A percentile compares a stretch with the other conserved stretches of the same genome.
Evolutionary conservation across 2,797 vertebrate species (phyloP).

Genomic region (Pangasius sanitwongsei): DNA sequence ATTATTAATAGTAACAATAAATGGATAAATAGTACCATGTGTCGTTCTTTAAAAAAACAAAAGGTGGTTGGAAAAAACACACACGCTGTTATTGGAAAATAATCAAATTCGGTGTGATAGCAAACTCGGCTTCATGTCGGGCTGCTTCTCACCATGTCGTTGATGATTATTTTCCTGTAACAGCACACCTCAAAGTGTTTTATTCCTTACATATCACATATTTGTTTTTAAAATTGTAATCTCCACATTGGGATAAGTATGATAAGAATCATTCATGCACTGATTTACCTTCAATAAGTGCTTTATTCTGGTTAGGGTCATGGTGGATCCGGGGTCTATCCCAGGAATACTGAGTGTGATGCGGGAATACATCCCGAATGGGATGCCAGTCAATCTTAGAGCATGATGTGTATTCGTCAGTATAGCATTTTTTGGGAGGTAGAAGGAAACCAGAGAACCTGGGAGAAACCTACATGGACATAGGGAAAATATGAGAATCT

Average conservation of each 20-base stretch:
- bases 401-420: background rate
- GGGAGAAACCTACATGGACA: background rate
- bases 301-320: background rate
- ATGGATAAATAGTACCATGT: background rate
- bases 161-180: background rate
- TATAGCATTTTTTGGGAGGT: background rate
- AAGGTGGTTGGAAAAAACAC: background rate
- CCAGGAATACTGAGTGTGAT: background rate
- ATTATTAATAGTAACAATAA: background rate
- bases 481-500: background rate
- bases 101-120: background rate
- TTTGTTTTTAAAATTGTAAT: background rate
- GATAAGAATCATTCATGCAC: background rate
- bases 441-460: background rate
- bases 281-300: background rate
- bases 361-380: background rate
- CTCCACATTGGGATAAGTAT: background rate
- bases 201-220: background rate
- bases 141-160: background rate
- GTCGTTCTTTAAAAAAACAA: background rate
- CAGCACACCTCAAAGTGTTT: background rate
- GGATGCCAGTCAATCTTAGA: background rate
- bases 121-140: background rate
- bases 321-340: background rate
- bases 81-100: background rate